Evolutionary conservation across 1,140 invertebrate genomes (phyloP).

Genomic region (Ceratosolen solmsi): DNA sequence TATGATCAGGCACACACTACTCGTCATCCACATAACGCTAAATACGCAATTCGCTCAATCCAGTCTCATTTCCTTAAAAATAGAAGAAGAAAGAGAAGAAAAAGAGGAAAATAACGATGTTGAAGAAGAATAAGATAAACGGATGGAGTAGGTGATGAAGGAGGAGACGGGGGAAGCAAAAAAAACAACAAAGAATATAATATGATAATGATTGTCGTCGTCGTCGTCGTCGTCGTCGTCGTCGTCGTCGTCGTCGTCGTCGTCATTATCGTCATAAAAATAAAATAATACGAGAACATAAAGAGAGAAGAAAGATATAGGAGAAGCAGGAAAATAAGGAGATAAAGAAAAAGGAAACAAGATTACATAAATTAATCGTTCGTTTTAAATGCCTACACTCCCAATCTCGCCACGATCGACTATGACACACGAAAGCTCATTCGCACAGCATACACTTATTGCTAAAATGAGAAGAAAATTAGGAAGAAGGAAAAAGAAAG

Average conservation of each 20-base stretch:
- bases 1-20: not conserved
- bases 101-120: no score
- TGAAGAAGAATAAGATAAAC: not conserved
- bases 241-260: no score
- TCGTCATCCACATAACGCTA: slow-evolving; percentile 24
- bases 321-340: slow-evolving; percentile 7
- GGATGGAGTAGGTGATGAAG: no score
- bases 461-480: slow-evolving; percentile 15
- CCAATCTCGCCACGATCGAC: slow-evolving; percentile 47
- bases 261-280: no score
- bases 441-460: not conserved
- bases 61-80: not conserved
- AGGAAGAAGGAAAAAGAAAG: slow-evolving; percentile 11
- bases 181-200: no score
- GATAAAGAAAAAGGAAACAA: not conserved
- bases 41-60: not conserved
- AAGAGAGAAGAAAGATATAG: not conserved
- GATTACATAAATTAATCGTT: slow-evolving; percentile 32
- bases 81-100: slow-evolving; percentile 2
- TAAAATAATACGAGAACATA: no score
- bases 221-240: no score
- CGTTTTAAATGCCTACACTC: slow-evolving; percentile 42
- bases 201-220: no score
- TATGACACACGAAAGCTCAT: slow-evolving; percentile 5
- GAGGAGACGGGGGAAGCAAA: no score